Evolutionary conservation across 2,797 vertebrate species (phyloP).

Genomic region (Simalia tracyae): DNA sequence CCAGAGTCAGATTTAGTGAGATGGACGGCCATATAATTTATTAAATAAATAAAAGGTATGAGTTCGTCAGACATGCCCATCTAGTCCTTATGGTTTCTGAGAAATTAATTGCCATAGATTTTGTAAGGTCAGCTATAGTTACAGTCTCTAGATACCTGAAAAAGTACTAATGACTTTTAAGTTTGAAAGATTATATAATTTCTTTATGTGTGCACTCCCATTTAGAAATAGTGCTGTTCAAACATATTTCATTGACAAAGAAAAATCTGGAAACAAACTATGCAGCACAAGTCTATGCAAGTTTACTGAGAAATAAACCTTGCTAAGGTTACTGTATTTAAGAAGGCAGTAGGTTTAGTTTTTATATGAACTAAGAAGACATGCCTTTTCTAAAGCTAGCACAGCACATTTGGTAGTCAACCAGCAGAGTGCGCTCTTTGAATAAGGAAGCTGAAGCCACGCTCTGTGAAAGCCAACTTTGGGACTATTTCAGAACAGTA

Average conservation of each 20-base stretch:
- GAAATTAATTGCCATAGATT: no score
- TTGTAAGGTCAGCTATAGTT: no score
- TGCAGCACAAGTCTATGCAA: not conserved
- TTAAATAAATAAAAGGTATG: no score
- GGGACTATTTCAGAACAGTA: not conserved
- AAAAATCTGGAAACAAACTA: not conserved
- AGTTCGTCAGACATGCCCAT: no score
- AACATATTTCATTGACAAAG: not conserved
- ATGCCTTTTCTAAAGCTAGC: accelerated
- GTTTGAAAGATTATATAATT: not conserved
- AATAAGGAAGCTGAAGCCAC: not conserved
- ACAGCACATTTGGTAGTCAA: not conserved
- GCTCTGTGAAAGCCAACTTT: not conserved
- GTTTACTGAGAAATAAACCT: not conserved
- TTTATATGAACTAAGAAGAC: not conserved
- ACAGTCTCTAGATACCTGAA: no score
- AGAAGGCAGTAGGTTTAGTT: not conserved
- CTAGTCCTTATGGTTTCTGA: no score
- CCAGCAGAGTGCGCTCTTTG: slow-evolving; percentile 15
- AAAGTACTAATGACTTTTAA: no score
- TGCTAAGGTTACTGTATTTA: not conserved
- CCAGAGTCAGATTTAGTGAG: no score
- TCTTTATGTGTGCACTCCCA: not conserved
- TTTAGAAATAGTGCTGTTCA: not conserved
- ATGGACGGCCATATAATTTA: no score